Evolutionary conservation across 2,888 invertebrate species (phyloP).

Genomic region (Eupithecia subfuscata): DNA sequence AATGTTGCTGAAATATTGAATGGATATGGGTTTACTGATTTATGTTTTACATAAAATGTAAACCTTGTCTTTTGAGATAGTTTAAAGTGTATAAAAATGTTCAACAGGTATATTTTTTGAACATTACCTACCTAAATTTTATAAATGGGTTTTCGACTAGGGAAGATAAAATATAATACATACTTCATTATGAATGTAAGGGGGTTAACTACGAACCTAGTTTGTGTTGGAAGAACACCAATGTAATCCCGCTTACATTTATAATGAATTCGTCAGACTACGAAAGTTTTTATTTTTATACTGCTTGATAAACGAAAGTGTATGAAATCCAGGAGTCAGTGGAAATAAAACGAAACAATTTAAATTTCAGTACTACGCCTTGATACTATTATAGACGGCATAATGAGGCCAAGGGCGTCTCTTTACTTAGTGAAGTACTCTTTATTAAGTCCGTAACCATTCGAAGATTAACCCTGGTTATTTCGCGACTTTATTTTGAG

Average conservation of each 20-base stretch:
- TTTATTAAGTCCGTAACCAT: not conserved
- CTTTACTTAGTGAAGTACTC: not conserved
- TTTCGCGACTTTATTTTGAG: not conserved
- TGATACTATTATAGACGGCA: conserved; percentile 7
- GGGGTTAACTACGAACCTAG: too few relatives aligned
- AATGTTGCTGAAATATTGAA: conserved; percentile 33
- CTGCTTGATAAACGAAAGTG: not conserved
- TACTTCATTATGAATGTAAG: too few relatives aligned
- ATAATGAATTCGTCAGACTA: too few relatives aligned
- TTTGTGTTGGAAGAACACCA: too few relatives aligned
- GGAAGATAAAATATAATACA: not conserved
- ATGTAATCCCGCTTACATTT: too few relatives aligned
- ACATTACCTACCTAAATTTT: not conserved
- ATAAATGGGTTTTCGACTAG: not conserved
- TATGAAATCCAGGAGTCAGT: not conserved
- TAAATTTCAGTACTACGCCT: conserved; percentile 12
- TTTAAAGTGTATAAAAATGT: not conserved
- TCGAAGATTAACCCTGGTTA: not conserved
- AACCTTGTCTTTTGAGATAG: not conserved
- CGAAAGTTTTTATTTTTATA: not conserved
- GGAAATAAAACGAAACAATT: conserved; percentile 4
- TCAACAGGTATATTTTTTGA: not conserved
- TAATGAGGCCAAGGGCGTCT: conserved; percentile 24
- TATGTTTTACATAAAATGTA: conserved; percentile 15
- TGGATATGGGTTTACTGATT: conserved; percentile 28